Evolutionary conservation across 2,113 vertebrate species (phyloP).

Genomic region (Indicator indicator): DNA sequence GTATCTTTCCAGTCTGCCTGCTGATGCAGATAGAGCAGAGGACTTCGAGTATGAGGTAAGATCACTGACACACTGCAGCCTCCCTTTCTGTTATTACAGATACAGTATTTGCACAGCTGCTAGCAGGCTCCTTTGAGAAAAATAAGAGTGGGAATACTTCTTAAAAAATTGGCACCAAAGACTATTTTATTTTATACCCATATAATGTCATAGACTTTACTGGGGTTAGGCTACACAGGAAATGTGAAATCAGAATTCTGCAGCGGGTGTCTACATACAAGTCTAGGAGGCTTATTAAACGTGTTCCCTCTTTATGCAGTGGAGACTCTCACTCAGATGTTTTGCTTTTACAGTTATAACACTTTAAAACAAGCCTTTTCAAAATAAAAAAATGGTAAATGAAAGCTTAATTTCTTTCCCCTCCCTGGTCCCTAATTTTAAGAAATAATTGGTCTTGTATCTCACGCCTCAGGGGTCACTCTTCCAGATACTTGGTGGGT

Average conservation of each 20-base stretch:
- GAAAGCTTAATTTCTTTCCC: neutral
- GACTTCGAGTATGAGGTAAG: constrained; percentile 97
- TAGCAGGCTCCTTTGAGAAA: neutral
- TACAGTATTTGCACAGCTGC: constrained; percentile 21
- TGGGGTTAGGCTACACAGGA: neutral
- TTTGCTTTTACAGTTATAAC: neutral
- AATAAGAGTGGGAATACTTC: neutral
- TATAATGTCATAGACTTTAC: neutral
- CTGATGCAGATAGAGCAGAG: constrained; percentile 88
- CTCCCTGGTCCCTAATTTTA: neutral
- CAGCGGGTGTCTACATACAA: neutral
- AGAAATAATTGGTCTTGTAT: neutral
- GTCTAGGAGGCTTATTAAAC: neutral
- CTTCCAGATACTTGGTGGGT: neutral
- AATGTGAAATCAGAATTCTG: neutral
- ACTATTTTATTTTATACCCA: neutral
- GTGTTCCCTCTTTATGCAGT: neutral
- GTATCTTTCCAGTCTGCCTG: constrained; percentile 88
- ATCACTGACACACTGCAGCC: constrained; percentile 5
- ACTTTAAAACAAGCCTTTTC: neutral
- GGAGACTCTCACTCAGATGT: neutral
- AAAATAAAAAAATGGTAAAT: neutral
- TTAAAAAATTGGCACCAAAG: neutral
- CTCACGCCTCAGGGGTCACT: neutral
- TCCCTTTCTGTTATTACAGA: constrained; percentile 17